Conservation (phyloP, 2,797 vertebrate species). For the Rhinogobio ventralis region DNA sequence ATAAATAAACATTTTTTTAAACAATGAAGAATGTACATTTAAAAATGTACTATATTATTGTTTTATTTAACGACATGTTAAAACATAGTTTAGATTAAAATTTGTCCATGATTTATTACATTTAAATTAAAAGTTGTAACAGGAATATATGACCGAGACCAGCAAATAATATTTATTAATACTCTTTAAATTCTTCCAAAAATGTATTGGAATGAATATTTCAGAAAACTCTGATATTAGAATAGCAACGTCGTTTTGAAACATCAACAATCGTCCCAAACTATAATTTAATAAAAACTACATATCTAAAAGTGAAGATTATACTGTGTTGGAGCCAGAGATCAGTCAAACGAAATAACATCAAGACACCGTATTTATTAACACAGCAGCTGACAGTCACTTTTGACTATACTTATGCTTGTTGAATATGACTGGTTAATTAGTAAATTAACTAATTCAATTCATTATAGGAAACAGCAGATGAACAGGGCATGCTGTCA, state of each 20-base stretch:
- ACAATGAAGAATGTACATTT: neutral
- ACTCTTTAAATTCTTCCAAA: neutral
- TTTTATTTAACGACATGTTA: neutral
- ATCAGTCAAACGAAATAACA: neutral
- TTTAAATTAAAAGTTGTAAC: too few relatives aligned
- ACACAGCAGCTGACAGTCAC: neutral
- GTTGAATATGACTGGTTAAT: too few relatives aligned
- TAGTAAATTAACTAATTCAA: too few relatives aligned
- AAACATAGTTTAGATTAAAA: neutral
- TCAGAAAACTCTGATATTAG: neutral
- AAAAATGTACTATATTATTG: neutral
- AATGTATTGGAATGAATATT: neutral
- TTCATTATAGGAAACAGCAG: too few relatives aligned
- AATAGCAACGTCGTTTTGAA: neutral
- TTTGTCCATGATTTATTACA: neutral
- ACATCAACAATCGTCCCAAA: neutral
- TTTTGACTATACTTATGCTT: too few relatives aligned
- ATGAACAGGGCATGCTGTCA: too few relatives aligned
- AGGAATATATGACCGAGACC: neutral
- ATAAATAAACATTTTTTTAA: too few relatives aligned
- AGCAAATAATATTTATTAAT: neutral
- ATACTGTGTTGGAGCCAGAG: too few relatives aligned
- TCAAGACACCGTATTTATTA: neutral
- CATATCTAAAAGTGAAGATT: neutral
- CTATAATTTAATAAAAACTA: neutral